Conservation (phyloP, 2,113 vertebrate species). For the Mobula birostris region DNA sequence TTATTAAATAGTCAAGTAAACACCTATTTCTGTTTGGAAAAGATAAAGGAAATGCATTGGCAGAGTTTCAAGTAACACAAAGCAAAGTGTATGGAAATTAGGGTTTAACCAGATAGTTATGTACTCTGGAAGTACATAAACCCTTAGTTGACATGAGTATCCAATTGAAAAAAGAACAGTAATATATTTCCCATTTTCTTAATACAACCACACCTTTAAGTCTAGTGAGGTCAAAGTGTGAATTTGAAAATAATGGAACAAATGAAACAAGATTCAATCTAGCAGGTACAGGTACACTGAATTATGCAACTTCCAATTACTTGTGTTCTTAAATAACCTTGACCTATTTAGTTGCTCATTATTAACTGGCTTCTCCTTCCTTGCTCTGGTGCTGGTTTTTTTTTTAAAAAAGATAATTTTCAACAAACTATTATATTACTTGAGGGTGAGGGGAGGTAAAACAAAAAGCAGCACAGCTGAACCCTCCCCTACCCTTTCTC, state of each 20-base stretch:
- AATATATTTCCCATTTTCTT: not conserved
- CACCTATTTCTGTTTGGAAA: constrained; percentile 10
- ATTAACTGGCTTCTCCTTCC: constrained; percentile 1
- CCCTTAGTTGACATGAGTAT: not conserved
- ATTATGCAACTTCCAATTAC: not conserved
- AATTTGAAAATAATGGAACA: not conserved
- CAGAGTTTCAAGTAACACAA: not conserved
- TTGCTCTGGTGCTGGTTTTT: not conserved
- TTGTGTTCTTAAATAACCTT: not conserved
- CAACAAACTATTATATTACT: not conserved
- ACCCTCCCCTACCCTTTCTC: too few species aligned
- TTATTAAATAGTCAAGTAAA: not conserved
- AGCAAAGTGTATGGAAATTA: not conserved
- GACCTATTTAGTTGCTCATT: constrained; percentile 1
- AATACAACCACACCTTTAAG: not conserved
- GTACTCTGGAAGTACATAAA: not conserved
- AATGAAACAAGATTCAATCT: not conserved
- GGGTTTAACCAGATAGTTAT: not conserved
- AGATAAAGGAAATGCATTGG: not conserved
- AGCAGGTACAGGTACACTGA: not conserved
- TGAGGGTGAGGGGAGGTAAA: not conserved
- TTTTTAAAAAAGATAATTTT: not conserved
- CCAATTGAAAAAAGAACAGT: not conserved
- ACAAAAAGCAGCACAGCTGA: not conserved
- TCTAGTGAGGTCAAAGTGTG: not conserved